Conservation (phyloP, 1,140 invertebrate species). For the Leptopilina boulardi region DNA sequence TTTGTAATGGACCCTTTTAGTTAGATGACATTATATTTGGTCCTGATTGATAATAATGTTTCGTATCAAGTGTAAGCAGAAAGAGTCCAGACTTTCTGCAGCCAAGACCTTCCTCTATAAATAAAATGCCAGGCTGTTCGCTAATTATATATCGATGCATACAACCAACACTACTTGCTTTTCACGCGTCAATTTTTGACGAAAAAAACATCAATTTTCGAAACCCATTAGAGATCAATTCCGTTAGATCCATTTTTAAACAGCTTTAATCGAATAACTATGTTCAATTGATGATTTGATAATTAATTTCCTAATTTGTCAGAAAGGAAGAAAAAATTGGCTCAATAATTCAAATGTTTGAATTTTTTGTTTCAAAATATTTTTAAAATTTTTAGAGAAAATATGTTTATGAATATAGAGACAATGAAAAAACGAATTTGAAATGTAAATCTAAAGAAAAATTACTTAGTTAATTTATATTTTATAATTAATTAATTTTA, state of each 20-base stretch:
- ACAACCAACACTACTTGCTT: constrained; percentile 32
- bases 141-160: constrained; percentile 72
- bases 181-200: constrained; percentile 28
- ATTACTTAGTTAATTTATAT: no score
- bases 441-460: no score
- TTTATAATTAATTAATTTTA: neutral
- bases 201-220: neutral
- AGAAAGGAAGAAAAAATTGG: no score
- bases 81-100: constrained; percentile 54
- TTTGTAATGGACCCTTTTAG: neutral
- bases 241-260: neutral
- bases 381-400: no score
- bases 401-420: no score
- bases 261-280: no score
- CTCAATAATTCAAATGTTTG: no score
- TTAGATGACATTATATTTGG: neutral
- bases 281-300: no score
- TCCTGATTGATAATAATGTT: constrained; percentile 34
- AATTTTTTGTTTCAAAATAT: no score
- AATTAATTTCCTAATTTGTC: no score
- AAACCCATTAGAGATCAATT: constrained; percentile 28
- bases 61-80: constrained; percentile 50
- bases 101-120: constrained; percentile 74
- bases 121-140: constrained; percentile 68
- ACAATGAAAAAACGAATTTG: no score